A percentile compares a stretch with the other conserved stretches of the same genome.
Conservation (phyloP, 92 coral and sea anemone species). For the Parazoanthus darwini region DNA sequence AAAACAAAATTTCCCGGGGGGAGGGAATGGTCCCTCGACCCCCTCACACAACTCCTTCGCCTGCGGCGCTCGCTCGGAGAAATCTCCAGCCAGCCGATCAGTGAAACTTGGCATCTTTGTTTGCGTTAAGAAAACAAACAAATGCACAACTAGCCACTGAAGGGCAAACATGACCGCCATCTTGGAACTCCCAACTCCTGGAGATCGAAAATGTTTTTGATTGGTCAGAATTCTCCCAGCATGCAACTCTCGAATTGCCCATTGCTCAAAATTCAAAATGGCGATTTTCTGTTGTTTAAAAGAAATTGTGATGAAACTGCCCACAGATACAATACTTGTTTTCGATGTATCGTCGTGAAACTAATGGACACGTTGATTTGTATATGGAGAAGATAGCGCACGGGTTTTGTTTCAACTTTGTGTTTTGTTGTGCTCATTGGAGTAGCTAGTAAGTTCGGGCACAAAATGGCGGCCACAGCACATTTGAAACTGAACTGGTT, state of each 20-base stretch:
- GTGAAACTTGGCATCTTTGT: too few relatives aligned
- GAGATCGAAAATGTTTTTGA: too few relatives aligned
- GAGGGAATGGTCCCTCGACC: too few relatives aligned
- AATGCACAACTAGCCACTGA: too few relatives aligned
- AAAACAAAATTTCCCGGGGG: too few relatives aligned
- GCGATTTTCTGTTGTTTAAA: neutral
- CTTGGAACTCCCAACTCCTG: too few relatives aligned
- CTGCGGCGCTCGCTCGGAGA: too few relatives aligned
- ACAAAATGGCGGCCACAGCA: slow-evolving; percentile 61
- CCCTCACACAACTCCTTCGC: too few relatives aligned
- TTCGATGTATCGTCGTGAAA: neutral
- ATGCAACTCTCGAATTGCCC: neutral
- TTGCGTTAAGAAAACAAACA: too few relatives aligned
- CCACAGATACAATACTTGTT: neutral
- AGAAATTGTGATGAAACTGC: neutral
- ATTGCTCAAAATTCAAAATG: neutral
- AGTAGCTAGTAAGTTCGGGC: neutral
- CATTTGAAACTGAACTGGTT: slow-evolving; percentile 71
- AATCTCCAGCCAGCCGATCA: too few relatives aligned
- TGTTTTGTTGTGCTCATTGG: neutral
- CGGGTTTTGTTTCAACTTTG: neutral
- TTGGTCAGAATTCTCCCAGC: too few relatives aligned
- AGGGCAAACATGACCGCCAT: too few relatives aligned
- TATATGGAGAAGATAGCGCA: slow-evolving; percentile 7
- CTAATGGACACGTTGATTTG: neutral